These are phyloP conservation scores for Pentamera pediparva DNA, from an alignment of 53 echinoderm and acorn worm species.

Conservation along the genomic window DNA sequence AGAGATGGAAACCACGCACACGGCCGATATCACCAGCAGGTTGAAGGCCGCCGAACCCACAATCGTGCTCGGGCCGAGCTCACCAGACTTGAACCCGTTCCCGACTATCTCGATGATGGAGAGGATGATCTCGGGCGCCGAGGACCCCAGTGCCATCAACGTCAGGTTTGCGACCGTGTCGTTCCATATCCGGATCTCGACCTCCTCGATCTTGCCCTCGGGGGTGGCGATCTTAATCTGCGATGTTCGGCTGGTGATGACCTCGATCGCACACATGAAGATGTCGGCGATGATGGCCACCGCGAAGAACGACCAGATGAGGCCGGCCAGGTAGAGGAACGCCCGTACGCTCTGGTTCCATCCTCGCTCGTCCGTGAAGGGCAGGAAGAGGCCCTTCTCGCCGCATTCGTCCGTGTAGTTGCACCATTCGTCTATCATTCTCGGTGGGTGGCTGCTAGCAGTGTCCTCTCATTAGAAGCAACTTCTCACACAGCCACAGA, in stretches of 20 bases:
- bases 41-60: constrained; percentile 98
- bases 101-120: constrained; percentile 79
- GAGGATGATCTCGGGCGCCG: constrained; percentile 88
- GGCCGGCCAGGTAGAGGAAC: constrained; percentile 60
- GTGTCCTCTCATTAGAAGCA: too few relatives aligned
- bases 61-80: constrained; percentile 89
- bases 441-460: not conserved
- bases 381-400: constrained; percentile 55
- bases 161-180: constrained; percentile 95
- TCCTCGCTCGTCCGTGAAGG: constrained; percentile 66
- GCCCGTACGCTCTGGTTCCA: constrained; percentile 59
- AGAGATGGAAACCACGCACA: constrained; percentile 67
- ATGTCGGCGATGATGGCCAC: constrained; percentile 86
- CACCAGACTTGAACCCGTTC: constrained; percentile 67
- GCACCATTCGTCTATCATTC: not conserved
- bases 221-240: constrained; percentile 67
- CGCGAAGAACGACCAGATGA: constrained; percentile 84
- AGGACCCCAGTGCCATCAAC: constrained; percentile 88
- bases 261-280: constrained; percentile 94
- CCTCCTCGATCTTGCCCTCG: constrained; percentile 70
- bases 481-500: too few relatives aligned
- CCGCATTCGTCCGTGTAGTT: constrained; percentile 27
- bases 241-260: constrained; percentile 76
- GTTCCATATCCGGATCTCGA: constrained; percentile 91
- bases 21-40: constrained; percentile 73